Evolutionary conservation across 2,888 invertebrate species (phyloP), one percentile per base, ranked within the genome.

Genomic region (Phalangium opilio): DNA sequence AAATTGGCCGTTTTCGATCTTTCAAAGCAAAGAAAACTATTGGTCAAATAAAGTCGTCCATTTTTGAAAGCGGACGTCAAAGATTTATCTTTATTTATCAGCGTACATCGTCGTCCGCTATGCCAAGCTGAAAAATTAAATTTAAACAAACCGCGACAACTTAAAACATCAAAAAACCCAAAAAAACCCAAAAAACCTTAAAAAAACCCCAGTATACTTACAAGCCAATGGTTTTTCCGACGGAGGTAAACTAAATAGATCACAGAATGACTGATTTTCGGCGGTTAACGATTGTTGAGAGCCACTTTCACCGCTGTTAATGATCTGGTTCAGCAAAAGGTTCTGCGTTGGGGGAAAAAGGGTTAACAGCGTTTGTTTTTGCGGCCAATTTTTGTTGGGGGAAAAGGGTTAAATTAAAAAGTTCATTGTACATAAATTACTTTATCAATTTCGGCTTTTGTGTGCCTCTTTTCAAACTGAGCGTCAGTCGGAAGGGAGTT

Each of bases 21-120:
- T 49, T 63, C 65, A 60, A 66, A 67, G 54, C 66, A 66, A 33
- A 67, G 56, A 44, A 53, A 57, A 48, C 59, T 52, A 36, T 50
- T 52, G 18, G 52, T 65, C 19, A 66, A 59, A 56, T 61, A 66
- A 19, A 66, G 60, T 42, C 61, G 59, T 15, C 66, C 66, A 57
- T 63, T 62, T 53, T 63, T 64, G 51, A 65, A 63, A 20, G 64
- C 63, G 20, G 63, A 60, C 17, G 64, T 63, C 27, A 66, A 51
- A 11, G 64, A 62, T 47, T 62, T 63, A 44, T 67, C 66, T 49
- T 63, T 61, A 53, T 67, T 65, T 41, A 68, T 61, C 19, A 67
- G 54, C 4, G 66, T 63, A 53, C 66, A 64, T 42, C 67, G 58
- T 48, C 63, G 59, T 5, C 68, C 68, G 39, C 62, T 60, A 39